These are phyloP conservation scores for Calidris pygmaea DNA, from an alignment of 2,113 vertebrate genomes.

Conservation along the genomic window DNA sequence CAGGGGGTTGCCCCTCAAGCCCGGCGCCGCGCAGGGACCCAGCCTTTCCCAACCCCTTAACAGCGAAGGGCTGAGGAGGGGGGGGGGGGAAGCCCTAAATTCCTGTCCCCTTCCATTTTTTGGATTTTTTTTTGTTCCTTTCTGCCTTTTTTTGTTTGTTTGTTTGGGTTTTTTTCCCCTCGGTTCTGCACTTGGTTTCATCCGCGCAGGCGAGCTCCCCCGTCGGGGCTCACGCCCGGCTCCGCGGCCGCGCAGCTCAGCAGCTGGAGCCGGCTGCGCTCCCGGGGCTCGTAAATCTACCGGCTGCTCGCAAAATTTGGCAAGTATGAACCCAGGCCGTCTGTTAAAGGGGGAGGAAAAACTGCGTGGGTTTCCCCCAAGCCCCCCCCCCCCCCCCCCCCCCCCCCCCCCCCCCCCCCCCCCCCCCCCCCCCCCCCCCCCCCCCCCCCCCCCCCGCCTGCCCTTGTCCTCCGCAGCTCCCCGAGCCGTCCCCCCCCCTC, in stretches of 20 bases:
- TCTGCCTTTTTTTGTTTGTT: not conserved
- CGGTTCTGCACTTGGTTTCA: not conserved
- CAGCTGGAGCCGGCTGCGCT: not conserved
- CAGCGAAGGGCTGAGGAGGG: not conserved
- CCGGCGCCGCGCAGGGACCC: not conserved
- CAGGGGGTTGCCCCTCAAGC: not conserved
- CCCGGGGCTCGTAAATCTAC: conserved; percentile 16
- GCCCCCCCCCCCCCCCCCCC: too few species aligned
- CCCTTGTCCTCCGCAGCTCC: not conserved
- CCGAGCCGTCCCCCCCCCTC: fast-evolving
- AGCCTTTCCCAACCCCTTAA: not conserved
- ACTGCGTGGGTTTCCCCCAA: not conserved
- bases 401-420: fast-evolving
- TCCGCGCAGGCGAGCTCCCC: not conserved
- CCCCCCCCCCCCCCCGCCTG: too few species aligned
- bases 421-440: too few species aligned
- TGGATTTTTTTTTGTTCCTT: not conserved
- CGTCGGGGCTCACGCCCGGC: not conserved
- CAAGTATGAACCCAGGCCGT: not conserved
- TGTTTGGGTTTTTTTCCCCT: not conserved
- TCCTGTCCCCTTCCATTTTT: fast-evolving
- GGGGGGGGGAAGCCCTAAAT: not conserved
- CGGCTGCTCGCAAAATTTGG: conserved; percentile 1
- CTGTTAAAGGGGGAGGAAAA: not conserved
- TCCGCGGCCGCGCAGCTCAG: not conserved